phyloP scores from a whole-genome alignment of 2,113 vertebrate species.

The Seriola rivoliana region DNA sequence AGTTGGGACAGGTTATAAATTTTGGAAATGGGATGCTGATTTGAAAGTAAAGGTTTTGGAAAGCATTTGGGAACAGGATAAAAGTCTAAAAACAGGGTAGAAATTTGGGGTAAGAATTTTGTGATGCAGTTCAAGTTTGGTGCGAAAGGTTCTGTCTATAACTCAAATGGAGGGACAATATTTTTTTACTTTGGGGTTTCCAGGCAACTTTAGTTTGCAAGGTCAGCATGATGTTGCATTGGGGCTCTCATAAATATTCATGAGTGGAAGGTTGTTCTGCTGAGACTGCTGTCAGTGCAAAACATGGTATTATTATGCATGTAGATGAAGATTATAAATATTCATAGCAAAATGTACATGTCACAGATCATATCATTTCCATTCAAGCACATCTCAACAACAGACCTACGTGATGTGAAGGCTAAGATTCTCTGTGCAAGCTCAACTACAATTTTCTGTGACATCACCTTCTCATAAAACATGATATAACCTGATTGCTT shows the following conservation, averaged over 20 bases:
- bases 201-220: not conserved
- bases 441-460: not conserved
- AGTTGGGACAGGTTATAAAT: too few species aligned
- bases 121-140: too few species aligned
- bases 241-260: conserved; percentile 22
- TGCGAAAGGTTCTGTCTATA: too few species aligned
- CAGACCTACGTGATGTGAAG: not conserved
- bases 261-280: conserved; percentile 20
- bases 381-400: not conserved
- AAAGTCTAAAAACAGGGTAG: not conserved
- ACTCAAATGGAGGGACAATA: not conserved
- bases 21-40: too few species aligned
- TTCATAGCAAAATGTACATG: conserved; percentile 8
- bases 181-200: not conserved
- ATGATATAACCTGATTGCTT: not conserved
- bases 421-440: not conserved
- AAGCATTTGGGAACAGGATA: too few species aligned
- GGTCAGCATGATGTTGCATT: not conserved
- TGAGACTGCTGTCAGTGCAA: conserved; percentile 33
- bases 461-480: not conserved
- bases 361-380: not conserved
- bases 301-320: conserved; percentile 9
- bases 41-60: too few species aligned
- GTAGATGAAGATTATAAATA: conserved; percentile 11
- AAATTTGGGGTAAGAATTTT: not conserved